These are phyloP conservation scores for Pipistrellus kuhlii DNA, from an alignment of 2,797 vertebrate genomes.

Conservation along the genomic window DNA sequence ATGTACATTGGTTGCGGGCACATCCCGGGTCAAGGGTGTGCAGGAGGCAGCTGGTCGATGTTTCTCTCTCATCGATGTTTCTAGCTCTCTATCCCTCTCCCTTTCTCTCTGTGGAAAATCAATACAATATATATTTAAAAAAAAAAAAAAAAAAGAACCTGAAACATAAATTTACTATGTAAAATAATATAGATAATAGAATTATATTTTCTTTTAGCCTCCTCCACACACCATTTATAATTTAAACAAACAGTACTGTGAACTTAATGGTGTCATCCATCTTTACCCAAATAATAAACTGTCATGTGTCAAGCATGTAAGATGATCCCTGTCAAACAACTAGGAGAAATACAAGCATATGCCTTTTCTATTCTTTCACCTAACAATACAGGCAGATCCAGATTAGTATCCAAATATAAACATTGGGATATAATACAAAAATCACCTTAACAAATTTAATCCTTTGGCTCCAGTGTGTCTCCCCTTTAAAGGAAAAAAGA, in stretches of 20 bases:
- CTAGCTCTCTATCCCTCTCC: too few species aligned
- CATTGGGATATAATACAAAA: neutral
- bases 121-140: too few species aligned
- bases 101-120: too few species aligned
- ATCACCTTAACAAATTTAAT: neutral
- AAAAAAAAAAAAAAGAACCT: neutral
- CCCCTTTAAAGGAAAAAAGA: neutral
- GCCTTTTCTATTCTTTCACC: neutral
- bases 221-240: neutral
- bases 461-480: neutral
- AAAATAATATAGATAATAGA: conserved; percentile 5
- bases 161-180: neutral
- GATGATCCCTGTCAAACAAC: neutral
- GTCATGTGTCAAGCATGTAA: neutral
- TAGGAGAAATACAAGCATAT: neutral
- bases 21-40: too few species aligned
- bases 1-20: too few species aligned
- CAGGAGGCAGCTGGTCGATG: too few species aligned
- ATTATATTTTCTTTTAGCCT: neutral
- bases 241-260: neutral
- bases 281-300: neutral
- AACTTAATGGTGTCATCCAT: neutral
- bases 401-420: neutral
- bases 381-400: neutral
- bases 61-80: too few species aligned